Percentiles rank a stretch among this genome's conserved stretches.
These are phyloP conservation scores for Autographa gamma DNA, from an alignment of 2,888 invertebrate species.

Conservation along the genomic window DNA sequence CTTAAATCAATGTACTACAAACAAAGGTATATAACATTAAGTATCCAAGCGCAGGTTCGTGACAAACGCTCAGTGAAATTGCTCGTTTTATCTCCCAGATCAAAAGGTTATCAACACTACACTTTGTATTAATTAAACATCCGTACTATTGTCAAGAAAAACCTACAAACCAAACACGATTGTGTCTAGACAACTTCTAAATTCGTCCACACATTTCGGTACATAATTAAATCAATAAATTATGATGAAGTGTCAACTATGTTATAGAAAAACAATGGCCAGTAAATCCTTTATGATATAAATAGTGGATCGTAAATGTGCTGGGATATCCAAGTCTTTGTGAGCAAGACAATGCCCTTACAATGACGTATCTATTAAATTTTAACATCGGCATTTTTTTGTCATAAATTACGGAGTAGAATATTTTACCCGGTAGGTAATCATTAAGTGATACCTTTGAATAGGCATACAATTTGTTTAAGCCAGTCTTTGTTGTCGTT, in stretches of 20 bases:
- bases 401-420: constrained; percentile 39
- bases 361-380: constrained; percentile 22
- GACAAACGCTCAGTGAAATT: constrained; percentile 60
- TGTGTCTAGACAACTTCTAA: constrained; percentile 29
- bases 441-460: background rate
- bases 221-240: constrained; percentile 25
- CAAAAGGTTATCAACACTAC: constrained; percentile 63
- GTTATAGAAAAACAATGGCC: constrained; percentile 47
- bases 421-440: constrained; percentile 17
- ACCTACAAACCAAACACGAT: constrained; percentile 36
- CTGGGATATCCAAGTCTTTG: constrained; percentile 55
- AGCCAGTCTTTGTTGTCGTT: background rate
- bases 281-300: constrained; percentile 44
- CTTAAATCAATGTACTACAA: constrained; percentile 36
- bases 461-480: constrained; percentile 6
- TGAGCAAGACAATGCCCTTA: constrained; percentile 46
- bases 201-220: constrained; percentile 32
- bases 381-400: constrained; percentile 44
- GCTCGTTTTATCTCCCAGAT: constrained; percentile 57
- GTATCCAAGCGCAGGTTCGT: constrained; percentile 49
- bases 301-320: constrained; percentile 49
- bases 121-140: constrained; percentile 54
- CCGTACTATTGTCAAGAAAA: constrained; percentile 41
- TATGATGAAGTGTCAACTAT: constrained; percentile 31
- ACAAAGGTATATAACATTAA: constrained; percentile 44